Conservation (phyloP, 2,113 vertebrate species). For the Malurus cyaneus region DNA sequence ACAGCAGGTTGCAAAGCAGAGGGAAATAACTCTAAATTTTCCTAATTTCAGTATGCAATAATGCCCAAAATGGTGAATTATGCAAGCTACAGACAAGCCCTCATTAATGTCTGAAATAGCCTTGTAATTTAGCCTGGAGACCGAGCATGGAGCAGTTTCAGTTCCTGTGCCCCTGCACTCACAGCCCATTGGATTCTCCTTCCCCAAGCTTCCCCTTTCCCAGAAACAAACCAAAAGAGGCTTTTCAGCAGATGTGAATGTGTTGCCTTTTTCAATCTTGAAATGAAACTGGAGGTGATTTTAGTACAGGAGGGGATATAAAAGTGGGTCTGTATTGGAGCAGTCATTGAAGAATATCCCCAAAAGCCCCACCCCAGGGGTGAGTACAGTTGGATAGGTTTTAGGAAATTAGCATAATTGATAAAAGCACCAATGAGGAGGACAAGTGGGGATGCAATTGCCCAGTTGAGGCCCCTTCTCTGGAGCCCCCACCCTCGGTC, state of each 20-base stretch:
- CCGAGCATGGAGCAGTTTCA: neutral
- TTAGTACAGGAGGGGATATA: too few species aligned
- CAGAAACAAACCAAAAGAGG: conserved; percentile 35
- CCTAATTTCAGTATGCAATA: neutral
- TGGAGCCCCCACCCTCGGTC: too few species aligned
- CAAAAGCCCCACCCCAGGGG: too few species aligned
- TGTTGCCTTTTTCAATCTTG: too few species aligned
- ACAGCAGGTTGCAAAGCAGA: neutral
- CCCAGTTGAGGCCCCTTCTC: too few species aligned
- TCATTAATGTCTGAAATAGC: neutral
- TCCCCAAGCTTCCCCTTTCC: neutral
- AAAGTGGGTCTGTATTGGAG: too few species aligned
- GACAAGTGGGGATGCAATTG: too few species aligned
- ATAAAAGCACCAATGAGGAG: too few species aligned
- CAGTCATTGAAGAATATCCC: too few species aligned
- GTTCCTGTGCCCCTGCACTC: neutral
- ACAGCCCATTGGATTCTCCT: neutral
- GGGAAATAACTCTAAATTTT: neutral
- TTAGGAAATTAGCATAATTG: too few species aligned
- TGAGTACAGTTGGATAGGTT: too few species aligned
- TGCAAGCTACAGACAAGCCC: neutral
- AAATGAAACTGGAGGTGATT: too few species aligned
- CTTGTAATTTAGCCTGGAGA: neutral
- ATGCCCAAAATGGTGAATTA: neutral
- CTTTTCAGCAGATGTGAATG: neutral